phyloP scores from a whole-genome alignment of 2,113 vertebrate species.

The Nycticryphes semicollaris region DNA sequence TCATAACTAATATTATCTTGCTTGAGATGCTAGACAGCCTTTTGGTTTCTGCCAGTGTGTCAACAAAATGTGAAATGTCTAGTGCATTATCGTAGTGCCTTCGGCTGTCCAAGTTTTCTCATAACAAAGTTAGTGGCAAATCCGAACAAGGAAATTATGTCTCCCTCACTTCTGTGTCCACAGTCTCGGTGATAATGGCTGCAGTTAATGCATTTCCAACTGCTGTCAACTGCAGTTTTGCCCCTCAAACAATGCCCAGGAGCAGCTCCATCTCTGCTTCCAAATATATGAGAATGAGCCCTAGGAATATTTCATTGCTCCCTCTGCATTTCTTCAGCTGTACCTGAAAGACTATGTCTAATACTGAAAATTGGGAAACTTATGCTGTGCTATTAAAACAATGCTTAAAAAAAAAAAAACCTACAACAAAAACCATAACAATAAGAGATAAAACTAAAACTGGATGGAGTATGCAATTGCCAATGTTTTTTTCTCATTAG shows the following conservation, averaged over 20 bases:
- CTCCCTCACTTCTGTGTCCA: neutral
- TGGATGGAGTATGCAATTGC: neutral
- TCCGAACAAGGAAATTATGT: neutral
- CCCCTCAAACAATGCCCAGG: neutral
- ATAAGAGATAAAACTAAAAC: neutral
- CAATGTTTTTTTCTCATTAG: neutral
- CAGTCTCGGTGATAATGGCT: neutral
- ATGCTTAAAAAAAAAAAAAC: neutral
- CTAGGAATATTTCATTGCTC: neutral
- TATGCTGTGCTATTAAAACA: neutral
- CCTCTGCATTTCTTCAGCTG: neutral
- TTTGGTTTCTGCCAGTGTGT: neutral
- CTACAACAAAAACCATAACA: neutral
- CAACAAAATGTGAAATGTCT: neutral
- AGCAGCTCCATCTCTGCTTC: neutral
- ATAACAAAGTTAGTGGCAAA: neutral
- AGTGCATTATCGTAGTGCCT: neutral
- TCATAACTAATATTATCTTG: neutral
- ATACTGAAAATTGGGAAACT: neutral
- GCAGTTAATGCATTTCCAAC: neutral
- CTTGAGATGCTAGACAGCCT: neutral
- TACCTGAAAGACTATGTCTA: neutral
- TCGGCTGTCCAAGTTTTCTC: neutral
- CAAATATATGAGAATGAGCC: neutral
- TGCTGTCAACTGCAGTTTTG: neutral